These are phyloP conservation scores for Ornithorhynchus anatinus DNA, from an alignment of 2,113 vertebrate species.

Conservation along the genomic window DNA sequence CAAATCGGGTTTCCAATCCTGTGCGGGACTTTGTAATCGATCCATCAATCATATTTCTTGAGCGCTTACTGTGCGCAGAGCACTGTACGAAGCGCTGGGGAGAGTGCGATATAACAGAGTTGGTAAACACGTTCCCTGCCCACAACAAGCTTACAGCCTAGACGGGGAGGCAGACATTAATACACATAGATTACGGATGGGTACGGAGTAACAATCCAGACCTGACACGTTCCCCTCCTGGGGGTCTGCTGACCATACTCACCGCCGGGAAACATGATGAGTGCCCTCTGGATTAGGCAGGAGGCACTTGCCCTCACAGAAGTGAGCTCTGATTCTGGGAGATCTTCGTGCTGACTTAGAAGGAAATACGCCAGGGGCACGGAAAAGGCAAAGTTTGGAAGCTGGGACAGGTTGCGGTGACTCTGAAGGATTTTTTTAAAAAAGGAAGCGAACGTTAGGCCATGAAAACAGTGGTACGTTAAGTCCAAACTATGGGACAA, in stretches of 20 bases:
- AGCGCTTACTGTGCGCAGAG: too few relatives aligned
- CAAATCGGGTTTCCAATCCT: too few relatives aligned
- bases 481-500: rapidly evolving
- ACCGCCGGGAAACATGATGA: constrained; percentile 95
- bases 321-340: constrained; percentile 71
- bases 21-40: too few relatives aligned
- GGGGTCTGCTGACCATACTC: constrained; percentile 9
- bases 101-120: too few relatives aligned
- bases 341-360: constrained; percentile 87
- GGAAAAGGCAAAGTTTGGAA: constrained; percentile 96
- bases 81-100: too few relatives aligned
- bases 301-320: constrained; percentile 73
- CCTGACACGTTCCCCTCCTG: neutral
- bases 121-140: too few relatives aligned
- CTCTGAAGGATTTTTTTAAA: constrained; percentile 77
- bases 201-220: too few relatives aligned
- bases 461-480: neutral
- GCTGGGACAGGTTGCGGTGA: constrained; percentile 92
- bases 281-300: constrained; percentile 78
- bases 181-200: too few relatives aligned
- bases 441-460: neutral
- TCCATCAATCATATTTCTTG: too few relatives aligned
- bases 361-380: constrained; percentile 87
- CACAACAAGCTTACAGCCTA: too few relatives aligned
- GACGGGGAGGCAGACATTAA: too few relatives aligned